A percentile compares a stretch with the other conserved stretches of the same genome.
Evolutionary conservation across 2,113 vertebrate genomes (phyloP).

Genomic region (Macrotus californicus): DNA sequence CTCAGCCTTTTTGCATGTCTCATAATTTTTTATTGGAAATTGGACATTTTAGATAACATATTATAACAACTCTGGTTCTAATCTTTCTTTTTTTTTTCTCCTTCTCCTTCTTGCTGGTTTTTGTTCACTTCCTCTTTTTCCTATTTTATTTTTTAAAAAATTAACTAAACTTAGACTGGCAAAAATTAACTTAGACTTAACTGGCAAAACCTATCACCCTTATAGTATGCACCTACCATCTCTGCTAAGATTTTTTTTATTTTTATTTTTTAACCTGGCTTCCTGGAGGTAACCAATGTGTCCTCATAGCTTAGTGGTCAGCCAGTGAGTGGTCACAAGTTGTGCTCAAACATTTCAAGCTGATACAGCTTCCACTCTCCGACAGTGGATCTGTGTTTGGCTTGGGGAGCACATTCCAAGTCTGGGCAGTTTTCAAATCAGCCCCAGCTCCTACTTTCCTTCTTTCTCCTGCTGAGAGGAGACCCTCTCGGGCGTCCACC

Average conservation of each 20-base stretch:
- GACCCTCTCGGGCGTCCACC: not conserved
- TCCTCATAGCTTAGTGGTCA: not conserved
- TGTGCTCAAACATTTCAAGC: not conserved
- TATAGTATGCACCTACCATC: not conserved
- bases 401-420: not conserved
- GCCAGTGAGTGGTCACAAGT: not conserved
- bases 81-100: not conserved
- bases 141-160: not conserved
- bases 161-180: no score
- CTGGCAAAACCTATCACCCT: not conserved
- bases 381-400: not conserved
- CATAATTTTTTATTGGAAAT: not conserved
- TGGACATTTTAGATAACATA: not conserved
- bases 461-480: not conserved
- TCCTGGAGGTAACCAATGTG: not conserved
- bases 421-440: not conserved
- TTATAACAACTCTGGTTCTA: not conserved
- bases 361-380: not conserved
- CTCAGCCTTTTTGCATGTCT: not conserved
- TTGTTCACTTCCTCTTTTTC: not conserved
- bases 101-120: not conserved
- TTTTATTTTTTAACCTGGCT: not conserved
- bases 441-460: not conserved
- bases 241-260: not conserved
- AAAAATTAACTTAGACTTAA: not conserved